Base-by-base conservation (phyloP, 2,113 vertebrate genomes). In the Columba livia region DNA sequence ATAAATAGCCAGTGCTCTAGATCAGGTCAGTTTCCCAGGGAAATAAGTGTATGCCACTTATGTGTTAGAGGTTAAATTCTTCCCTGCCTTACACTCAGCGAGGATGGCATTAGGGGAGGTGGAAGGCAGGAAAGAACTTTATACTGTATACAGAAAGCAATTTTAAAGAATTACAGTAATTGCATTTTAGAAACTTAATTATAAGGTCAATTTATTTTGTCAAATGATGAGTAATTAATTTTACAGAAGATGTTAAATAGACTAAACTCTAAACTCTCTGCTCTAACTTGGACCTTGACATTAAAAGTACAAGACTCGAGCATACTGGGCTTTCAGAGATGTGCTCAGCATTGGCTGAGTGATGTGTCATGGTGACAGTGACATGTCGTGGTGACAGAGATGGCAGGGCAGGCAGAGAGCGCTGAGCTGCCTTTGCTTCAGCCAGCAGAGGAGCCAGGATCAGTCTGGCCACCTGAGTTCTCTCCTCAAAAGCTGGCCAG, bases 401-500 rank as follows among this genome's bases (percentile, higher is more conserved):
- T 2, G 40, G 2, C 24, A 32, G 78, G 51, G 70, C 60, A 40
- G 29, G 58, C 9, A 23, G 29, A 23, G 24, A 47, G 12, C 9
- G 20, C 70, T 0, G 18, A 19, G 82, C 31, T 42, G 8, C 32
- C 61, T 4, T 9, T 4, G 9, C 1, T 20, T 2, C 73, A 10
- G 36, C 23, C 11, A 8, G 44, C 4, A 10, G 5, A 10, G 28
- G 62, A 47, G 36, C 40, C 47, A 1, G 65, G n/a, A 15, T 32
- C 4, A 9, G 0, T 4, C 26, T 10, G 9, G 70, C 44, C 44
- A 0, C 1, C 65, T 2, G 2, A 8, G n/a, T 26, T 34, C 6
- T 11, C 38, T 32, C 9, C 0, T 3, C 62, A 40, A 11, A 44
- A 44, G 10, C 21, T n/a, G n/a, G 11, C 34, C 47, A 2, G 16